A percentile compares a stretch with the other conserved stretches of the same genome.
phyloP scores from a whole-genome alignment of 53 echinoderm and acorn worm species.

The Glandiceps talaboti region DNA sequence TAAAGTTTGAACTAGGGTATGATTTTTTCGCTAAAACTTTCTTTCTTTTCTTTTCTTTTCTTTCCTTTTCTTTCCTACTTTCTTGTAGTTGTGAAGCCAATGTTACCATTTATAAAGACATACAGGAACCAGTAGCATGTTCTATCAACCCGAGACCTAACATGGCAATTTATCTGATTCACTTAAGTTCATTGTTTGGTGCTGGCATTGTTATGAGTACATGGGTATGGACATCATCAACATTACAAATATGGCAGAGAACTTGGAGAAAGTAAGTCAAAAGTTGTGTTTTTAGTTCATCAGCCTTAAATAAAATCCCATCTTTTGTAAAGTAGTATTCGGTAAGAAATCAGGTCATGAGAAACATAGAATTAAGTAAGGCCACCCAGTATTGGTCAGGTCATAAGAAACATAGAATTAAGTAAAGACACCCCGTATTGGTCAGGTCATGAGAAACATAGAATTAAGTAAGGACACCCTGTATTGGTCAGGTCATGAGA shows the following conservation, averaged over 20 bases:
- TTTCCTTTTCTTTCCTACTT: neutral
- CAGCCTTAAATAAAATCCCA: neutral
- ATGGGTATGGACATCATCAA: conserved; percentile 93
- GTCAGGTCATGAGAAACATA: too few species aligned
- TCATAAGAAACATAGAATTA: too few species aligned
- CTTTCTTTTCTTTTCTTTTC: too few species aligned
- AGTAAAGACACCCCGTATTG: too few species aligned
- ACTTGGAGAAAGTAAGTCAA: conserved; percentile 81
- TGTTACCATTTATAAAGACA: conserved; percentile 51
- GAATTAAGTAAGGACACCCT: too few species aligned
- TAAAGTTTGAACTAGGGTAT: too few species aligned
- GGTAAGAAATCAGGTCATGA: too few species aligned
- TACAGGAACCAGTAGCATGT: conserved; percentile 30
- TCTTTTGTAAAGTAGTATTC: too few species aligned
- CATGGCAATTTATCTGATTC: conserved; percentile 64
- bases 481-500: too few species aligned
- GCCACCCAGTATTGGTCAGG: too few species aligned
- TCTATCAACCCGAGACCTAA: conserved; percentile 56
- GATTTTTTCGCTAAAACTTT: too few species aligned
- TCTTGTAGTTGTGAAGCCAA: conserved; percentile 72
- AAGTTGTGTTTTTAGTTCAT: neutral
- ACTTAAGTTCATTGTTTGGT: conserved; percentile 91
- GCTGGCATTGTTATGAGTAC: conserved; percentile 97
- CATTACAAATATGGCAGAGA: conserved; percentile 74
- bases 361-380: too few species aligned